phyloP scores from a whole-genome alignment of 2,113 vertebrate genomes.

The Mesocricetus auratus region DNA sequence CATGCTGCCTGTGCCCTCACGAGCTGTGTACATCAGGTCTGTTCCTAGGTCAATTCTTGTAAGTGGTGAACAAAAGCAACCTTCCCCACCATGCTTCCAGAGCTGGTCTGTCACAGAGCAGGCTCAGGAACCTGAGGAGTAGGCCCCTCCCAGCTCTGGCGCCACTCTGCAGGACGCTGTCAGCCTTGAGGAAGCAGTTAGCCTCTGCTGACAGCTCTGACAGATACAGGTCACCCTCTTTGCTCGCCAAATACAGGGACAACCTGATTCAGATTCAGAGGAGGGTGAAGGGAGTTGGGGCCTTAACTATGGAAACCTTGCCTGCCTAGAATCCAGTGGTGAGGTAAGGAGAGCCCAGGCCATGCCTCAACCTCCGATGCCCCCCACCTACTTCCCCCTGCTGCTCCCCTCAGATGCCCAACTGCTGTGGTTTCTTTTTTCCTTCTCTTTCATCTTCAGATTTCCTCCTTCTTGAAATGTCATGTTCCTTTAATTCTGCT shows the following conservation, averaged over 20 bases:
- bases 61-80: not conserved
- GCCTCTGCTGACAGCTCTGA: constrained; percentile 19
- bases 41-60: not conserved
- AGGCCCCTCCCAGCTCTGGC: not conserved
- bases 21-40: not conserved
- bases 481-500: not conserved
- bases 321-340: not conserved
- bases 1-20: not conserved
- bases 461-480: not conserved
- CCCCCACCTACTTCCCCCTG: not conserved
- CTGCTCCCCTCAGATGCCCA: not conserved
- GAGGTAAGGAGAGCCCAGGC: not conserved
- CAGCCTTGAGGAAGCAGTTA: not conserved
- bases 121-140: not conserved
- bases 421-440: not conserved
- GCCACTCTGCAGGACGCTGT: not conserved
- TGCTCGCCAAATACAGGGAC: not conserved
- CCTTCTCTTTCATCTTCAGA: not conserved
- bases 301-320: not conserved
- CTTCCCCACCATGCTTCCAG: not conserved
- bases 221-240: not conserved
- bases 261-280: not conserved
- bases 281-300: not conserved
- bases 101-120: not conserved
- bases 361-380: not conserved